These are phyloP conservation scores for Panagrolaimus sp. DNA, from an alignment of 1,140 invertebrate genomes.

Conservation along the genomic window DNA sequence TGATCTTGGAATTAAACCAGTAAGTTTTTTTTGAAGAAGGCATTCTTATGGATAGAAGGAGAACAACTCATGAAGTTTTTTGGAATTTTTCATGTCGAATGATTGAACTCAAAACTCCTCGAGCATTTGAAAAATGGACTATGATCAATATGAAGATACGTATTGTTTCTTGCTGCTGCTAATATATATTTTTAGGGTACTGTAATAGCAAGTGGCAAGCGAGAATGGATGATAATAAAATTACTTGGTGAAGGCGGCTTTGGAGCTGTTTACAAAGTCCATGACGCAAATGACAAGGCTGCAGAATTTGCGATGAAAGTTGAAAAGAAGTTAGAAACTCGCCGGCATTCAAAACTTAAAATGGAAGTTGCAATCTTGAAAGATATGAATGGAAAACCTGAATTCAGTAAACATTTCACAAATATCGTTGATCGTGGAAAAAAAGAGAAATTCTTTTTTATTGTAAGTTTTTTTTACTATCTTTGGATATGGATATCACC, in stretches of 20 bases:
- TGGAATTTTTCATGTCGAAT: no score
- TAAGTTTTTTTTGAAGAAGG: no score
- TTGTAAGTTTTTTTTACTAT: no score
- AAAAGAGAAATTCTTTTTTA: constrained; percentile 23
- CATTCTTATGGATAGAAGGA: no score
- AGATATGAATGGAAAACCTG: neutral
- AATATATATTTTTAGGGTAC: constrained; percentile 22
- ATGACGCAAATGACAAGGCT: neutral
- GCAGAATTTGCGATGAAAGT: constrained; percentile 30
- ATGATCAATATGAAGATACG: no score
- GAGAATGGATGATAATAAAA: constrained; percentile 3
- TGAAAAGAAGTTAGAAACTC: constrained; percentile 31
- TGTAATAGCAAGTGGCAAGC: constrained; percentile 14
- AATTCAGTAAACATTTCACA: constrained; percentile 20
- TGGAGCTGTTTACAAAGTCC: constrained; percentile 23
- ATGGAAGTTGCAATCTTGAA: constrained; percentile 34
- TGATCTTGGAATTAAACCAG: no score
- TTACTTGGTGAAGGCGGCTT: constrained; percentile 27
- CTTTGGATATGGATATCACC: no score
- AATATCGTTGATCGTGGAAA: constrained; percentile 24
- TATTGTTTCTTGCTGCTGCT: no score
- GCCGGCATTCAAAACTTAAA: constrained; percentile 27
- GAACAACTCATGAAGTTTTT: no score
- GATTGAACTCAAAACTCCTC: no score
- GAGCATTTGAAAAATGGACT: no score